Conservation (phyloP, 2,888 invertebrate genomes). For the Entomobrya proxima region DNA sequence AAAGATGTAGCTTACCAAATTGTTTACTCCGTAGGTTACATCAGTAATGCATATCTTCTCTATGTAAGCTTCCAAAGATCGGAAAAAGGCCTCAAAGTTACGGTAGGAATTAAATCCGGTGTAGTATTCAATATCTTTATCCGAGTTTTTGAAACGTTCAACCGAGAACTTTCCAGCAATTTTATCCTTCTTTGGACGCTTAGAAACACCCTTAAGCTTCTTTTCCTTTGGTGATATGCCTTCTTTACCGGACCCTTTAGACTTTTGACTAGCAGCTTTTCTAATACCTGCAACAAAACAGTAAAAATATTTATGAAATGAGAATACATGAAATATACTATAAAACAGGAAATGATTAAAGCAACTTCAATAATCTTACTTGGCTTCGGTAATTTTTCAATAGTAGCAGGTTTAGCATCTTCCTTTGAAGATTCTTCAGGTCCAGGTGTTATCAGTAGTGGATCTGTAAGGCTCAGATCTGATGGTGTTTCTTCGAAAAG, state of each 20-base stretch:
- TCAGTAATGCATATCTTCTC: constrained; percentile 73
- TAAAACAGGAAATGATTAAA: neutral
- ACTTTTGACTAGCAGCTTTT: constrained; percentile 1
- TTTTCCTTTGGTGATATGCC: constrained; percentile 47
- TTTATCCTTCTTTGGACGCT: constrained; percentile 72
- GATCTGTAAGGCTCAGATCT: neutral
- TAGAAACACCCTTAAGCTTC: constrained; percentile 69
- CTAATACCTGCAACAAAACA: constrained; percentile 1
- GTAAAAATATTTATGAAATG: too few species aligned
- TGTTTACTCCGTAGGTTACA: constrained; percentile 71
- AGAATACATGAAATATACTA: neutral
- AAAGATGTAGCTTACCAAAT: constrained; percentile 56
- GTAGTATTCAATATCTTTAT: constrained; percentile 75
- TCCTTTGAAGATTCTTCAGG: too few species aligned
- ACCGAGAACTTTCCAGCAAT: constrained; percentile 72
- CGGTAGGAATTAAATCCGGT: constrained; percentile 73
- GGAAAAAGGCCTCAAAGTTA: constrained; percentile 73
- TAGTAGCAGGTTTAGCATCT: neutral
- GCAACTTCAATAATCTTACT: neutral
- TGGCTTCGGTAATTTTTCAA: neutral
- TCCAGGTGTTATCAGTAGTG: neutral
- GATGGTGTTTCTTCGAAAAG: constrained; percentile 19
- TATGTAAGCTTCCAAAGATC: constrained; percentile 72
- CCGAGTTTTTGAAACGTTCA: constrained; percentile 71
- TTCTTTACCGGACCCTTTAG: neutral